Evolutionary conservation across 2,113 vertebrate species (phyloP).

Genomic region (Tetrax tetrax): DNA sequence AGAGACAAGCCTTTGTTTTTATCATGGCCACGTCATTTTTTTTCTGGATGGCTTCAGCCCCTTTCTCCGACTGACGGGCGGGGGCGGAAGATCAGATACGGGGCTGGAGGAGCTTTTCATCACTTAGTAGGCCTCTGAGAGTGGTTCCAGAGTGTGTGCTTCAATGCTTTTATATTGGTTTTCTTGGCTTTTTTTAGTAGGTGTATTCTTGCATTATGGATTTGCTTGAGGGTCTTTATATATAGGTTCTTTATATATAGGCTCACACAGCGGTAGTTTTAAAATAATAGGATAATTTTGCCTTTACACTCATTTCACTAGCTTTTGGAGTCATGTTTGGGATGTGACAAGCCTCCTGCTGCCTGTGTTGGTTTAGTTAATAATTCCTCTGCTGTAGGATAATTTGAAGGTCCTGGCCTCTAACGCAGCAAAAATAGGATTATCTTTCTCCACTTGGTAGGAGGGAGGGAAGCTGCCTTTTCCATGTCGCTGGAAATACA

Average conservation of each 20-base stretch:
- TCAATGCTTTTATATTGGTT: background rate
- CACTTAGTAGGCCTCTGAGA: background rate
- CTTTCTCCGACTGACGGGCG: background rate
- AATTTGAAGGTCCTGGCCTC: background rate
- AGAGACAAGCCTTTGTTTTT: background rate
- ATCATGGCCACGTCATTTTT: accelerated
- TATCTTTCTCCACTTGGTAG: background rate
- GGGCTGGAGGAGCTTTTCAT: background rate
- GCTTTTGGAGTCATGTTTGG: background rate
- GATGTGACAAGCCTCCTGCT: background rate
- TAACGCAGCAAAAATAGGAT: background rate
- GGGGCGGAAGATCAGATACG: background rate
- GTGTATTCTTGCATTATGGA: background rate
- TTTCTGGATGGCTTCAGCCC: background rate
- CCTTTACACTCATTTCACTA: background rate
- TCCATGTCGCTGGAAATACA: background rate
- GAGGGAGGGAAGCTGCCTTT: background rate
- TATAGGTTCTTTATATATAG: background rate
- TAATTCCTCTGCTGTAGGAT: background rate
- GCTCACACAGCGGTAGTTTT: background rate
- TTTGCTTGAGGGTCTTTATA: background rate
- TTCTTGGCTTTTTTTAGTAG: background rate
- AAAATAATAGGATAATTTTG: background rate
- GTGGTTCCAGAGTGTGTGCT: background rate
- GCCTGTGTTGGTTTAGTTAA: background rate